These are phyloP conservation scores for Caenorhabditis uteleia DNA, from an alignment of 2,888 invertebrate genomes.

Conservation along the genomic window DNA sequence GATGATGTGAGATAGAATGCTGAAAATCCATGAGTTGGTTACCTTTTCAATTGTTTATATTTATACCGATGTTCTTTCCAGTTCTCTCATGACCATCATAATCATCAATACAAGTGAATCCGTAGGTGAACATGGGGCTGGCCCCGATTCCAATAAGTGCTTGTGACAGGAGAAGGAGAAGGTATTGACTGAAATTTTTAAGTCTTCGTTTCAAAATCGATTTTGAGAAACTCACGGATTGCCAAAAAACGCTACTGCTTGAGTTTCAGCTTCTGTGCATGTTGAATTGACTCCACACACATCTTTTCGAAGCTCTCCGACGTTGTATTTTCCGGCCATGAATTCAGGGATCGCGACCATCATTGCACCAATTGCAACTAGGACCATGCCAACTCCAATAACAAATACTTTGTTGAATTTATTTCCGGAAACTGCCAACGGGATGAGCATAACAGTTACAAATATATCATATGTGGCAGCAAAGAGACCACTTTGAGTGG, in stretches of 20 bases:
- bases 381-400: constrained; percentile 52
- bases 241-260: constrained; percentile 7
- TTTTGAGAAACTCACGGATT: constrained; percentile 8
- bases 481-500: constrained; percentile 51
- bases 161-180: constrained; percentile 45
- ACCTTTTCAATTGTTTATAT: not conserved
- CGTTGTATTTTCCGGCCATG: constrained; percentile 43
- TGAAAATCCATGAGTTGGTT: constrained; percentile 70
- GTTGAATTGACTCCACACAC: constrained; percentile 16
- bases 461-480: constrained; percentile 54
- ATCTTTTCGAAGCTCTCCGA: constrained; percentile 16
- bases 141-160: constrained; percentile 53
- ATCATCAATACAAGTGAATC: constrained; percentile 54
- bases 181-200: constrained; percentile 33
- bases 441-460: constrained; percentile 49
- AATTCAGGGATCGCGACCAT: constrained; percentile 49
- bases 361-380: constrained; percentile 47
- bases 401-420: constrained; percentile 51
- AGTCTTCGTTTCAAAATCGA: not conserved
- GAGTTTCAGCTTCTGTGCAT: constrained; percentile 7
- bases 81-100: constrained; percentile 52
- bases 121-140: constrained; percentile 54
- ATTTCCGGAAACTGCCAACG: constrained; percentile 41
- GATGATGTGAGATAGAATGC: constrained; percentile 83
- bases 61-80: constrained; percentile 46